These are phyloP conservation scores for Pseudomyrmex flavicornis DNA, from an alignment of 1,140 invertebrate genomes.

Conservation along the genomic window DNA sequence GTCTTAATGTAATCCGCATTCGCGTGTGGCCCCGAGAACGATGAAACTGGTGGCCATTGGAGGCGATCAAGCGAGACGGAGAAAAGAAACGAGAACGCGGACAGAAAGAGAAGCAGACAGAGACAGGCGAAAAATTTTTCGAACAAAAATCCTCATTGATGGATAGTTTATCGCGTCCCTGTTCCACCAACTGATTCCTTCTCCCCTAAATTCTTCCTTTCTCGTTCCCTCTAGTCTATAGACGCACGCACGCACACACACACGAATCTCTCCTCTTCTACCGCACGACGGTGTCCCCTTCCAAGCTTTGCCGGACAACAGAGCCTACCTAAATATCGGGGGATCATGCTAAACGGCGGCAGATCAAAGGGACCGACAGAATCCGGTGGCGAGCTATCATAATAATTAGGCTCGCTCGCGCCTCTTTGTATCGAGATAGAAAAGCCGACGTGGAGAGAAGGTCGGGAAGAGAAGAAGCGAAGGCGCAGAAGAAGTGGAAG, in stretches of 20 bases:
- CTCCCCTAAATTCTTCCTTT: conserved; percentile 21
- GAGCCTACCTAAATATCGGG: conserved; percentile 81
- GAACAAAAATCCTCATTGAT: conserved; percentile 72
- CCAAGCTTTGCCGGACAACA: conserved; percentile 63
- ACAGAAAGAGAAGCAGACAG: conserved; percentile 7
- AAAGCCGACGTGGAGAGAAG: conserved; percentile 79
- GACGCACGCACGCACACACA: conserved; percentile 17
- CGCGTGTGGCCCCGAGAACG: conserved; percentile 66
- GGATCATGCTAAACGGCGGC: conserved; percentile 84
- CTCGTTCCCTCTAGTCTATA: neutral
- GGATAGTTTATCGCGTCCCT: conserved; percentile 71
- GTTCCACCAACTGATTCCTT: conserved; percentile 43
- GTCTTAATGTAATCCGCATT: conserved; percentile 57
- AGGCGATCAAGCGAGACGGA: conserved; percentile 45
- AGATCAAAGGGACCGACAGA: conserved; percentile 84
- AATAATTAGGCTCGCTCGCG: conserved; percentile 85
- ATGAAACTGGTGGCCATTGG: conserved; percentile 27
- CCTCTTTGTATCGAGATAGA: conserved; percentile 84
- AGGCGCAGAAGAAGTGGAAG: conserved; percentile 70
- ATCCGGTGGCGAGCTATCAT: conserved; percentile 85
- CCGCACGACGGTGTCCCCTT: conserved; percentile 44
- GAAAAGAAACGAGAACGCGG: conserved; percentile 11
- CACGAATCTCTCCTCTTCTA: conserved; percentile 46
- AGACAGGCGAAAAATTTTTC: conserved; percentile 64
- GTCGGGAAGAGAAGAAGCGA: conserved; percentile 67